Evolutionary conservation across 2,888 invertebrate species (phyloP).

Genomic region (Drosophila lacicola): DNA sequence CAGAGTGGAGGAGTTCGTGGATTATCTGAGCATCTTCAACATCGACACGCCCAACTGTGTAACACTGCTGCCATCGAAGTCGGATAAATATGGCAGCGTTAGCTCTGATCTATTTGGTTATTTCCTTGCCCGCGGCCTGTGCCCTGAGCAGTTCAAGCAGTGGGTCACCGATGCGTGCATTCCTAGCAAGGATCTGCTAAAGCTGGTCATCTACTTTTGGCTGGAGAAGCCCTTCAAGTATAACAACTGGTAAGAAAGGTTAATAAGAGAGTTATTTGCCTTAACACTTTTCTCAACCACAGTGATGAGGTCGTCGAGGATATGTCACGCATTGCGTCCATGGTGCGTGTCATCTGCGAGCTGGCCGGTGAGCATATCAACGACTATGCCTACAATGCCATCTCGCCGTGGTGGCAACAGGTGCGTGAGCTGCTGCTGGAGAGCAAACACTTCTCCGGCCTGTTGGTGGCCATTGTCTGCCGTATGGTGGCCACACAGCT

Average conservation of each 20-base stretch:
- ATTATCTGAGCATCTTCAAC: constrained; percentile 83
- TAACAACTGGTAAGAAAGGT: constrained; percentile 73
- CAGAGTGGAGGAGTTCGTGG: constrained; percentile 87
- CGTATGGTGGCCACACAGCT: constrained; percentile 88
- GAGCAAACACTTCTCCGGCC: constrained; percentile 91
- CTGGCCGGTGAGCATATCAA: constrained; percentile 88
- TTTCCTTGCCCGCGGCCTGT: constrained; percentile 83
- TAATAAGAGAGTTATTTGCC: neutral
- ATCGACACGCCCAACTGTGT: constrained; percentile 75
- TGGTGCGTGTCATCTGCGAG: constrained; percentile 89
- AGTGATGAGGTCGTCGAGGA: constrained; percentile 86
- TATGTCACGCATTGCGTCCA: constrained; percentile 89
- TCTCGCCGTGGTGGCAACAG: constrained; percentile 93
- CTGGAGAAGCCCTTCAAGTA: constrained; percentile 87
- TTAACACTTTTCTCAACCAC: constrained; percentile 27
- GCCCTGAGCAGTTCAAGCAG: constrained; percentile 83
- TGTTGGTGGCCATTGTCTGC: constrained; percentile 93
- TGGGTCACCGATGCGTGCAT: constrained; percentile 69
- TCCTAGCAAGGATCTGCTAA: constrained; percentile 88
- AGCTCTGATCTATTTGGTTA: constrained; percentile 78
- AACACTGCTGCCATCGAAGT: constrained; percentile 82
- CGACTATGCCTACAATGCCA: constrained; percentile 87
- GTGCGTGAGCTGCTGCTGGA: constrained; percentile 90
- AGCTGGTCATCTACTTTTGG: constrained; percentile 90
- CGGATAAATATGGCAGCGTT: constrained; percentile 79